phyloP scores from a whole-genome alignment of 2,113 vertebrate species.

The Vicugna pacos region DNA sequence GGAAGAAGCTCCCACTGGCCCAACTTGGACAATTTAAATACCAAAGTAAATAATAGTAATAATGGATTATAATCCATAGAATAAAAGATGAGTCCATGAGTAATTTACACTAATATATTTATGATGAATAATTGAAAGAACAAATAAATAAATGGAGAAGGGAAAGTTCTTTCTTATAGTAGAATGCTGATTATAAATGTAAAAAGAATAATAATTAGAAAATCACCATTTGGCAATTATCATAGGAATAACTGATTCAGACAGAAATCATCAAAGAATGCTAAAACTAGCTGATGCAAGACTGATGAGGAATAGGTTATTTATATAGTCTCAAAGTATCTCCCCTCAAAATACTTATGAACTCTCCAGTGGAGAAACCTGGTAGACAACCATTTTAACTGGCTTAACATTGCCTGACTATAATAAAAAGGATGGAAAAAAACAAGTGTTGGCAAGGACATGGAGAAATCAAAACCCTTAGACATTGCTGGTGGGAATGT shows the following conservation, averaged over 20 bases:
- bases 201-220: constrained; percentile 10
- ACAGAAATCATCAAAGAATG: background rate
- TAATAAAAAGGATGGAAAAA: background rate
- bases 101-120: background rate
- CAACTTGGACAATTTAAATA: background rate
- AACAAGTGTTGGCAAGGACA: background rate
- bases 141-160: background rate
- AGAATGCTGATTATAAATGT: background rate
- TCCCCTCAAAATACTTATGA: background rate
- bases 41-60: background rate
- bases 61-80: background rate
- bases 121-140: background rate
- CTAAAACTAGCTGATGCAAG: background rate
- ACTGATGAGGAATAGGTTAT: background rate
- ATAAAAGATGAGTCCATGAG: background rate
- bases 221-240: background rate
- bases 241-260: background rate
- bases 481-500: background rate
- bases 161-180: background rate
- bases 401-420: background rate
- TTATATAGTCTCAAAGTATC: background rate
- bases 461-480: background rate
- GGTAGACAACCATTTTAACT: background rate
- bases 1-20: background rate
- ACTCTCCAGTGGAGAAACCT: background rate